phyloP scores from a whole-genome alignment of 2,888 invertebrate genomes.

The Philopedon plagiatum region DNA sequence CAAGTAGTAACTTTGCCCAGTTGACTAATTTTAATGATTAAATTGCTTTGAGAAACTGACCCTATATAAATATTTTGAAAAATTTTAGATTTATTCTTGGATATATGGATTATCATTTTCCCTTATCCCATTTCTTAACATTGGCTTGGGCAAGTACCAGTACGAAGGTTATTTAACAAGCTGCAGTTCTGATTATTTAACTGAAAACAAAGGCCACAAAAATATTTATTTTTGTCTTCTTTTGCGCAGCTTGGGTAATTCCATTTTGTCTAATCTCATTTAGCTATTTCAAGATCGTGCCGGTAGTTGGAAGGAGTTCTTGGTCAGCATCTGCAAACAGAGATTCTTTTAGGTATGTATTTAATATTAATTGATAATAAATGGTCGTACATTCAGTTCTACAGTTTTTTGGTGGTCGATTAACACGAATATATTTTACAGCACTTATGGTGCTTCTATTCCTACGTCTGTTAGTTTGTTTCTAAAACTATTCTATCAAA shows the following conservation, averaged over 20 bases:
- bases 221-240: constrained; percentile 82
- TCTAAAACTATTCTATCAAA: too few species aligned
- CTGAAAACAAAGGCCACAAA: constrained; percentile 74
- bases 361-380: too few species aligned
- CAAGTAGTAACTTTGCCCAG: too few species aligned
- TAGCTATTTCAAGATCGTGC: constrained; percentile 81
- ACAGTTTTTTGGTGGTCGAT: too few species aligned
- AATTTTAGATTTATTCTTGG: constrained; percentile 76
- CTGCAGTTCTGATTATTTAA: constrained; percentile 89
- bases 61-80: too few species aligned
- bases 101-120: constrained; percentile 80
- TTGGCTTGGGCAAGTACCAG: constrained; percentile 83
- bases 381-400: too few species aligned
- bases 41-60: too few species aligned
- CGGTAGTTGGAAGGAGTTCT: constrained; percentile 71
- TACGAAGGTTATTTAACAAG: constrained; percentile 89
- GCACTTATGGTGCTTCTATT: too few species aligned
- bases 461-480: too few species aligned
- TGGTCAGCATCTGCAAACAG: neutral
- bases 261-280: constrained; percentile 81
- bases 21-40: too few species aligned
- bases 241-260: constrained; percentile 81
- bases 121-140: constrained; percentile 77
- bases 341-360: constrained; percentile 42
- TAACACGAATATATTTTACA: too few species aligned